A percentile compares a stretch with the other conserved stretches of the same genome.
phyloP scores from a whole-genome alignment of 2,113 vertebrate genomes.

The Grammatotria lemairii region DNA sequence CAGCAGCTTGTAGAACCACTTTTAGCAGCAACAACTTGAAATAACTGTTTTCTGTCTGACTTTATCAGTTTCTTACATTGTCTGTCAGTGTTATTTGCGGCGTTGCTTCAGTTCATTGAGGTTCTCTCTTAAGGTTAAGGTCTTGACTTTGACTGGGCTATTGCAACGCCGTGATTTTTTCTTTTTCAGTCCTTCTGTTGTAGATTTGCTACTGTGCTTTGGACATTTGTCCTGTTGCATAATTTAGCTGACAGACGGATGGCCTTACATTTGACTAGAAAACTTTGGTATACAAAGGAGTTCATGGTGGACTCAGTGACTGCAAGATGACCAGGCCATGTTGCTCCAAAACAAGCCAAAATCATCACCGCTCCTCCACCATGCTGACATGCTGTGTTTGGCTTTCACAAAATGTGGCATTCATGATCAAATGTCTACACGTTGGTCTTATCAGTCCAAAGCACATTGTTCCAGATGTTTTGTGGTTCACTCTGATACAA shows the following conservation, averaged over 20 bases:
- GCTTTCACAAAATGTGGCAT: not conserved
- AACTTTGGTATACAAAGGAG: not conserved
- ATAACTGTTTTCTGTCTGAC: not conserved
- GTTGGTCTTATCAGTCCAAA: not conserved
- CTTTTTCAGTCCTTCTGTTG: not conserved
- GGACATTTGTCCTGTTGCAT: not conserved
- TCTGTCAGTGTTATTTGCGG: not conserved
- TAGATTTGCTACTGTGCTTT: not conserved
- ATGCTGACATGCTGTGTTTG: not conserved
- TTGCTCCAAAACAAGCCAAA: not conserved
- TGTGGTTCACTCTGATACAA: not conserved
- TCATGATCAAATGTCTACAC: not conserved
- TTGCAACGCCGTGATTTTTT: not conserved
- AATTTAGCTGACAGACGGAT: not conserved
- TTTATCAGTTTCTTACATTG: not conserved
- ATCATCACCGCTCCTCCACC: not conserved
- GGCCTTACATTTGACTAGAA: not conserved
- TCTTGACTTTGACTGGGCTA: not conserved
- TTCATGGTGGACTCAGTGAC: not conserved
- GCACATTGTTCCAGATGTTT: not conserved
- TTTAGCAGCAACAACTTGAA: not conserved
- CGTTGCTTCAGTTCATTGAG: not conserved
- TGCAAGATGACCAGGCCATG: not conserved
- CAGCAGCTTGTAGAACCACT: not conserved
- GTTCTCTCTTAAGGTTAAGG: not conserved